Conservation (phyloP, 2,797 vertebrate species). For the Anableps anableps region DNA sequence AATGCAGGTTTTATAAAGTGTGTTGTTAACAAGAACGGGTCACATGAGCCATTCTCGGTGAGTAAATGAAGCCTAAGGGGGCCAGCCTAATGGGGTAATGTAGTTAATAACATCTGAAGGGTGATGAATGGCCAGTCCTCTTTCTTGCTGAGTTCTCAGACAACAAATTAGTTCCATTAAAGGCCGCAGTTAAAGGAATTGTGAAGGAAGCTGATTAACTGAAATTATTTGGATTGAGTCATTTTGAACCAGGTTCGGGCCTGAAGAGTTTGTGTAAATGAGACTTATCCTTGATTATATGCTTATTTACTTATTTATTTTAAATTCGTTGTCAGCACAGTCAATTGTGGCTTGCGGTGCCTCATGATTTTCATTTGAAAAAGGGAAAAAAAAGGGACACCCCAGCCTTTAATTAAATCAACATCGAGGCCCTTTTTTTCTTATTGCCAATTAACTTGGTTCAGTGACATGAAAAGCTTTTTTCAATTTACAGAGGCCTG, state of each 20-base stretch:
- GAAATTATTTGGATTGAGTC: slow-evolving; percentile 71
- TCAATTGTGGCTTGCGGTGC: slow-evolving; percentile 14
- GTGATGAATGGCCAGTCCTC: slow-evolving; percentile 78
- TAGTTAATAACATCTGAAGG: slow-evolving; percentile 82
- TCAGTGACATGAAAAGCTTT: slow-evolving; percentile 66
- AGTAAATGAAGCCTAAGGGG: slow-evolving; percentile 73
- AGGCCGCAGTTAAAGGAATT: slow-evolving; percentile 76
- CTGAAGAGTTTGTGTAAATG: slow-evolving; percentile 32
- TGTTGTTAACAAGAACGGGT: slow-evolving; percentile 65
- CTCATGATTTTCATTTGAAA: slow-evolving; percentile 43
- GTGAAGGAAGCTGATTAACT: slow-evolving; percentile 76
- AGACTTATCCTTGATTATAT: slow-evolving; percentile 48
- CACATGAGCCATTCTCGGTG: slow-evolving; percentile 66
- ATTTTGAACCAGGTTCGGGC: slow-evolving; percentile 62
- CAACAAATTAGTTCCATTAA: slow-evolving; percentile 83
- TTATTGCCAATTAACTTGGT: slow-evolving; percentile 71
- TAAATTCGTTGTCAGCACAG: slow-evolving; percentile 31
- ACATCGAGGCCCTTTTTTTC: slow-evolving; percentile 62
- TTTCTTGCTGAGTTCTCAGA: slow-evolving; percentile 73
- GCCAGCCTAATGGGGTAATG: slow-evolving; percentile 78
- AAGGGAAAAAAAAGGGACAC: slow-evolving; percentile 22
- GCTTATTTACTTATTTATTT: slow-evolving; percentile 50
- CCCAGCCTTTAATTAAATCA: slow-evolving; percentile 70
- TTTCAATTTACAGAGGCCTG: slow-evolving; percentile 60
- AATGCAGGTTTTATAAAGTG: slow-evolving; percentile 63